Conservation (phyloP, 2,797 vertebrate genomes). For the Steatocranus sp. region DNA sequence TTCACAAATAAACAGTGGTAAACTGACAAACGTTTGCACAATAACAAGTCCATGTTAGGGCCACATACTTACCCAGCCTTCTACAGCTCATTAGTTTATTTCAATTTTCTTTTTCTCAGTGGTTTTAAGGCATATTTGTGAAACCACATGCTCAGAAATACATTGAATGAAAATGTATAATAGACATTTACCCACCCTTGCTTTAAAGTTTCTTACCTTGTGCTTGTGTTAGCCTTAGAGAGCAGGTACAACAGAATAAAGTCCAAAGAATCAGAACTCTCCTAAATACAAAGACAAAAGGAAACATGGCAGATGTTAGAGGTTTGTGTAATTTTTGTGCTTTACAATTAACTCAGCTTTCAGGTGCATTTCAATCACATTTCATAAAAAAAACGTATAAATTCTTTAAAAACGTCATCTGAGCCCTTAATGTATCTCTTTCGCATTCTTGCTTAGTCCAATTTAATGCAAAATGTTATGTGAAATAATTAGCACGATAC, state of each 20-base stretch:
- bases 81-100: not conserved
- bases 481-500: not conserved
- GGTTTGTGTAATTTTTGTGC: not conserved
- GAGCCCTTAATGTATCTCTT: not conserved
- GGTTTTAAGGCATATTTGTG: not conserved
- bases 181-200: not conserved
- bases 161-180: not conserved
- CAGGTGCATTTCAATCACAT: not conserved
- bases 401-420: not conserved
- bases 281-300: slow-evolving; percentile 69
- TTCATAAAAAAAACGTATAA: rapidly evolving
- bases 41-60: not conserved
- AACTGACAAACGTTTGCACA: not conserved
- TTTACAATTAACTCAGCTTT: not conserved
- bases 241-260: slow-evolving; percentile 83
- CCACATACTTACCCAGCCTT: not conserved
- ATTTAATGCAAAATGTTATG: not conserved
- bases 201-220: slow-evolving; percentile 80
- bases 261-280: slow-evolving; percentile 88
- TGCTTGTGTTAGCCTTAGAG: slow-evolving; percentile 83
- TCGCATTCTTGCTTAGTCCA: not conserved
- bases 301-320: not conserved
- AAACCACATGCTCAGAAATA: not conserved
- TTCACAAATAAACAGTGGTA: not conserved
- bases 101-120: not conserved